A percentile compares a stretch with the other conserved stretches of the same genome.
phyloP scores from a whole-genome alignment of 1,140 invertebrate genomes.

The Sminthurides bifidus region DNA sequence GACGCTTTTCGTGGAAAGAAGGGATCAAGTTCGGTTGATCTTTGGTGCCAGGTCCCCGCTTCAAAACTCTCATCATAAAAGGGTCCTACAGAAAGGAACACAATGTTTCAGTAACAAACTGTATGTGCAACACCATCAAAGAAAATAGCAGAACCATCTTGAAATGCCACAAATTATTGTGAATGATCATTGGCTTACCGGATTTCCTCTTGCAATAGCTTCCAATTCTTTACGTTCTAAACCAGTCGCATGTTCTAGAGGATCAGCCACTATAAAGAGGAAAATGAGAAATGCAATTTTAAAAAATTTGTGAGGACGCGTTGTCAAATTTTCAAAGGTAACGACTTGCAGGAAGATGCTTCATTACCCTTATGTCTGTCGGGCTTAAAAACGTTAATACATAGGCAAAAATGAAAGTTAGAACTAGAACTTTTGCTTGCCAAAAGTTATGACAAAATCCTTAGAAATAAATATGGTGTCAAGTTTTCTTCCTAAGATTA shows the following conservation, averaged over 20 bases:
- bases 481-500: not conserved
- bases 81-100: slow-evolving; percentile 54
- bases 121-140: not conserved
- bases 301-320: not conserved
- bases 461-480: not conserved
- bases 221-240: slow-evolving; percentile 79
- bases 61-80: slow-evolving; percentile 68
- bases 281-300: slow-evolving; percentile 9
- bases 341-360: not conserved
- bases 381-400: no score
- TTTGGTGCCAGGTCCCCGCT: slow-evolving; percentile 67
- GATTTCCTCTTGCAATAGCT: slow-evolving; percentile 69
- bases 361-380: no score
- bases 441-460: not conserved
- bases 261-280: slow-evolving; percentile 57
- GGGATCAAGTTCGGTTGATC: slow-evolving; percentile 78
- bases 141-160: not conserved
- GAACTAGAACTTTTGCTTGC: not conserved
- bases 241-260: slow-evolving; percentile 83
- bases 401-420: not conserved
- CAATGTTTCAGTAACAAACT: slow-evolving; percentile 3
- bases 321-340: not conserved
- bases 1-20: slow-evolving; percentile 71
- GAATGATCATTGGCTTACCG: slow-evolving; percentile 43
- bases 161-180: not conserved